These are phyloP conservation scores for Novumbra hubbsi DNA, from an alignment of 2,797 vertebrate species.

Conservation along the genomic window DNA sequence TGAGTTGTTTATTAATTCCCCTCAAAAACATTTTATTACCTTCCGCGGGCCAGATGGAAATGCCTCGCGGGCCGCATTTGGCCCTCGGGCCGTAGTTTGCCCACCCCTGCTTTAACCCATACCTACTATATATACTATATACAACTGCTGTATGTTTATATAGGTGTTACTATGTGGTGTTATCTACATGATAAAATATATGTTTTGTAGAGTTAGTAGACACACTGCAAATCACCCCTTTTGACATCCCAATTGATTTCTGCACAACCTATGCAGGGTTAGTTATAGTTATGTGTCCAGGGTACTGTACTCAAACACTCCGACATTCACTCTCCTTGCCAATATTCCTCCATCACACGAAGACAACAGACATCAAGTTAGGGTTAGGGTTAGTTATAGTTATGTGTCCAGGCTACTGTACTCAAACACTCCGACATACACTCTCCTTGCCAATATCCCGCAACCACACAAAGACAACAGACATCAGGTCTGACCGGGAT, in stretches of 20 bases:
- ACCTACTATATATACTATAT: too few relatives aligned
- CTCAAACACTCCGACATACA: not conserved
- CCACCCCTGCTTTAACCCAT: too few relatives aligned
- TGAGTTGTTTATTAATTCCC: too few relatives aligned
- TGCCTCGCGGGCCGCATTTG: too few relatives aligned
- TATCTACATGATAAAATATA: too few relatives aligned
- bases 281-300: not conserved
- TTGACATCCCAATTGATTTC: not conserved
- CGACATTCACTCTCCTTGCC: conserved; percentile 1
- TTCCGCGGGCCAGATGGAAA: too few relatives aligned
- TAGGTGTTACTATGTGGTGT: too few relatives aligned
- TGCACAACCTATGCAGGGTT: not conserved
- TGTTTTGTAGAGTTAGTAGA: too few relatives aligned
- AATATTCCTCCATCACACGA: conserved; percentile 15
- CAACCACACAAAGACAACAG: conserved; percentile 52
- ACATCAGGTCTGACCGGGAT: conserved; percentile 51
- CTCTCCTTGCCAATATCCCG: conserved; percentile 18
- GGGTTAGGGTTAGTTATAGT: not conserved
- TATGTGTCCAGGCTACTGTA: not conserved
- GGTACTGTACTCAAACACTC: not conserved
- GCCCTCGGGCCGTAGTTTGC: too few relatives aligned
- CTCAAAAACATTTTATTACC: too few relatives aligned
- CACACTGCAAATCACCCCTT: not conserved
- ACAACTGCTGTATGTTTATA: too few relatives aligned
- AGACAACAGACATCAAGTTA: conserved; percentile 64